Percentiles rank a stretch among this genome's conserved stretches.
phyloP scores from a whole-genome alignment of 2,888 invertebrate species.

The Eutolmus rufibarbis region DNA sequence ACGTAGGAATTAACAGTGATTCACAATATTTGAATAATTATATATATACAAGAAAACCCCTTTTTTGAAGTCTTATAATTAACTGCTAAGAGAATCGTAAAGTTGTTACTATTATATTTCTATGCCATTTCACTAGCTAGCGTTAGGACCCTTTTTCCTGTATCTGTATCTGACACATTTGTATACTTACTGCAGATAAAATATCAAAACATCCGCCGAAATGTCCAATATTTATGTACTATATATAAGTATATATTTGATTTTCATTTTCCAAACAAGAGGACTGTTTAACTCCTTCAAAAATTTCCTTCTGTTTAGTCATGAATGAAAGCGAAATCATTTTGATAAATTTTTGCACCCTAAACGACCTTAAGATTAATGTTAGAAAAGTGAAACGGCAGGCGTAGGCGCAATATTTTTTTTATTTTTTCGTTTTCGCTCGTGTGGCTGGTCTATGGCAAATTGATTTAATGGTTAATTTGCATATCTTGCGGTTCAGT shows the following conservation, averaged over 20 bases:
- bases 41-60: conserved; percentile 24
- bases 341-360: neutral
- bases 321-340: neutral
- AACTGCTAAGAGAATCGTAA: conserved; percentile 21
- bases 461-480: neutral
- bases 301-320: neutral
- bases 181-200: neutral
- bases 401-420: neutral
- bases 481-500: neutral
- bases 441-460: neutral
- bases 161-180: conserved; percentile 7
- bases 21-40: conserved; percentile 20
- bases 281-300: neutral
- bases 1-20: conserved; percentile 4
- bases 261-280: neutral
- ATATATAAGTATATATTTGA: neutral
- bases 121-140: conserved; percentile 22
- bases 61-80: conserved; percentile 32
- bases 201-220: neutral
- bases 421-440: neutral
- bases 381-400: neutral
- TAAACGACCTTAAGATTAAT: neutral
- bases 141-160: neutral
- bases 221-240: neutral
- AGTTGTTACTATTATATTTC: conserved; percentile 22